A percentile compares a stretch with the other conserved stretches of the same genome.
phyloP scores from a whole-genome alignment of 2,888 invertebrate species.

The Cremastinae sp. region DNA sequence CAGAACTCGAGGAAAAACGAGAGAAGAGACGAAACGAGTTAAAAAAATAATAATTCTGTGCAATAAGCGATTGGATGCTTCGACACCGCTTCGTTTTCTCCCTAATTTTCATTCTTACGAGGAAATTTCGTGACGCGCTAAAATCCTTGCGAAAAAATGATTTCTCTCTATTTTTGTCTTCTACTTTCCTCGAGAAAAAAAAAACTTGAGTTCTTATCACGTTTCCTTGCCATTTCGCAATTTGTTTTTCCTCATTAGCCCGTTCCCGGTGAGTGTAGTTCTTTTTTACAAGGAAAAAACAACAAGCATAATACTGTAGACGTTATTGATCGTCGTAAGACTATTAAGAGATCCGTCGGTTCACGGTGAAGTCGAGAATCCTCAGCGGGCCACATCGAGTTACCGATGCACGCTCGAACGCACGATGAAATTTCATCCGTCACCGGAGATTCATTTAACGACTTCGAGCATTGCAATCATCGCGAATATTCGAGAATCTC shows the following conservation, averaged over 20 bases:
- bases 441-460: slow-evolving; percentile 14
- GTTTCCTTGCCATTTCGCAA: slow-evolving; percentile 3
- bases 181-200: slow-evolving; percentile 23
- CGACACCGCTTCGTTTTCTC: slow-evolving; percentile 18
- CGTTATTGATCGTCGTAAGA: slow-evolving; percentile 64
- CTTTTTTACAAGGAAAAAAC: slow-evolving; percentile 69
- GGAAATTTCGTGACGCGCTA: slow-evolving; percentile 15
- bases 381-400: slow-evolving; percentile 9
- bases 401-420: slow-evolving; percentile 2
- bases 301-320: slow-evolving; percentile 69
- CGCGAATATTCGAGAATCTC: slow-evolving; percentile 5
- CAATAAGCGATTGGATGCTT: slow-evolving; percentile 31
- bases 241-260: slow-evolving; percentile 36
- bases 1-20: neutral
- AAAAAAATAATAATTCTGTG: slow-evolving; percentile 6
- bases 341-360: slow-evolving; percentile 49
- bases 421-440: slow-evolving; percentile 39
- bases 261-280: slow-evolving; percentile 48
- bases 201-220: neutral
- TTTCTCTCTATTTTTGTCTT: neutral
- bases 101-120: slow-evolving; percentile 37
- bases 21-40: slow-evolving; percentile 1
- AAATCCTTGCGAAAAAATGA: neutral
- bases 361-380: slow-evolving; percentile 42
- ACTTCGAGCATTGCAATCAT: neutral